Base-by-base conservation (phyloP, 2,797 vertebrate genomes). In the Rhinella marina region DNA sequence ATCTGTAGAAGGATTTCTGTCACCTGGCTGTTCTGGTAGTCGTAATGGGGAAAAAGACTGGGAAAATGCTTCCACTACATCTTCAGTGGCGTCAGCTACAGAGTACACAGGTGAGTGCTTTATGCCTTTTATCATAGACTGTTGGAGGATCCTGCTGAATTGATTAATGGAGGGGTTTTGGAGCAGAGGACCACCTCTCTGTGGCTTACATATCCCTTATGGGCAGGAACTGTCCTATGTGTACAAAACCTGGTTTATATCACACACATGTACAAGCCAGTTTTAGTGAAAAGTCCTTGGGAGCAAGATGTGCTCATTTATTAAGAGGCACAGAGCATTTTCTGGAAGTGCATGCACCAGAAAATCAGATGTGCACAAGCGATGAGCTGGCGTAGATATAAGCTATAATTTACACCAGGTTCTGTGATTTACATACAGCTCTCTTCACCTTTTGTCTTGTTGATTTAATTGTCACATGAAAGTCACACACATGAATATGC, bases 41-140 rank as follows among this genome's bases (percentile, higher is more conserved):
- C 97, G 96, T 59, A 99, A 98, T 9, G 98, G 97, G 90, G 98
- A 99, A 90, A 99, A 98, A 88, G 98, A 99, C 92, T 99, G 98
- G 98, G 98, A 99, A 90, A 99, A 98, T 0, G 97, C 95, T 64
- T 99, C 98, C 27, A 99, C 98, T 77, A 98, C 98, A 41, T 99
- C 98, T 25, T 99, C 98, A 2, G 95, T 99, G 0, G 97, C 97
- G 17, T 99, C 98, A 84, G 97, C 97, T 91, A 97, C 97, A 11
- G 98, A 99, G 72, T 99, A 99, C 91, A 99, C 98, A 86, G 98
- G 98, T 99, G 56, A n/a, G 75, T 86, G 25, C 13, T 72, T 9
- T 25, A 0, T 54, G 41, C 66, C 66, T 1, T 32, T 32, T 32
- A 8, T 73, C 4, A 70, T 32, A 32, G 29, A 70, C 29, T 70